A percentile compares a stretch with the other conserved stretches of the same genome.
Conservation (phyloP, 2,113 vertebrate genomes). For the Scolopax mira region DNA sequence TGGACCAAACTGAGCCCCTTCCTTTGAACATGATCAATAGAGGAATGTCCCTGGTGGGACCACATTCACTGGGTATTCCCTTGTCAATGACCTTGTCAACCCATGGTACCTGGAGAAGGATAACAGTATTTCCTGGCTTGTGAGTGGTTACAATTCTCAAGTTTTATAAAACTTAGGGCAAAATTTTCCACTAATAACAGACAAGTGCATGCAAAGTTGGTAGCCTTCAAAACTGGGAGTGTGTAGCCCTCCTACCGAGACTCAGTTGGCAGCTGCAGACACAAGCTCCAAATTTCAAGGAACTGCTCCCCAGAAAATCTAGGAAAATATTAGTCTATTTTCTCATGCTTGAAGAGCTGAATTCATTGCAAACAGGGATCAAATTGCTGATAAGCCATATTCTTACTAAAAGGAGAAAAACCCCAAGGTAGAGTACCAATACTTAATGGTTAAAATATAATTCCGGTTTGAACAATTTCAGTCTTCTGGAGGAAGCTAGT, state of each 20-base stretch:
- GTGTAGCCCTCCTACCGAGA: not conserved
- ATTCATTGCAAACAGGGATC: not conserved
- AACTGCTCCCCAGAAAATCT: not conserved
- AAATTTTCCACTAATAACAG: not conserved
- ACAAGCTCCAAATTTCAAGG: not conserved
- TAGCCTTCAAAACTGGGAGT: not conserved
- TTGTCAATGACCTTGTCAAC: not conserved
- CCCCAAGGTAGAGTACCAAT: not conserved
- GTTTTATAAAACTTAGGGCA: not conserved
- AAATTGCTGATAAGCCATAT: not conserved
- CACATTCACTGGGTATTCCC: not conserved
- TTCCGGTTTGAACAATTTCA: not conserved
- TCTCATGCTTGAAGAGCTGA: not conserved
- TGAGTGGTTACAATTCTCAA: not conserved
- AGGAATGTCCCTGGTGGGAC: not conserved
- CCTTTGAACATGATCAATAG: not conserved
- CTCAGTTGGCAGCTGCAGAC: not conserved
- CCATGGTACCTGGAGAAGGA: not conserved
- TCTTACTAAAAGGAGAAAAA: not conserved
- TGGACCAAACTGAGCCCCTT: not conserved
- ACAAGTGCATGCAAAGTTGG: not conserved
- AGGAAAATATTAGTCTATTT: not conserved
- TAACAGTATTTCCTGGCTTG: not conserved
- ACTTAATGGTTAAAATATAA: not conserved
- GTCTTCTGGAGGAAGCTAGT: not conserved